Evolutionary conservation across 2,888 invertebrate species (phyloP), one percentile per base, ranked within the genome.

Genomic region (Volucella inanis): DNA sequence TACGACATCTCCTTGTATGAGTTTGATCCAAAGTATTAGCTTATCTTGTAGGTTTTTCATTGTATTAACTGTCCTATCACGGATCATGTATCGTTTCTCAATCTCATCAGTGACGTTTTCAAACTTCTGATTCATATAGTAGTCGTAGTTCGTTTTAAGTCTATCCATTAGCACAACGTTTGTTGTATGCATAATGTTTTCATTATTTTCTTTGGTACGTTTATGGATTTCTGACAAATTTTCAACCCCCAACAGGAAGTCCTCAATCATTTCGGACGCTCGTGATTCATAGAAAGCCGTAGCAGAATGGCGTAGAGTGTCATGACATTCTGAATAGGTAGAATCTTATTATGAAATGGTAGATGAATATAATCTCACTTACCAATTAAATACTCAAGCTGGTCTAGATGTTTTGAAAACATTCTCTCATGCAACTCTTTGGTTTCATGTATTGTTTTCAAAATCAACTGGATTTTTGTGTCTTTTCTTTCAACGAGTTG

Each of bases 311-410:
- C 89, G 38, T 79, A 90, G 79, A 3, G 84, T 88, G 3, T 88
- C 87, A 38, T 88, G 89, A 18, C 76, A 87, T 61, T 87, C 89
- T 89, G 18, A 3, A 11, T 59, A 41, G 1, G 31, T n/a, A 15
- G 47, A 8, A 15, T 8, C 39, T 39, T 18, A 1, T 15, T 11
- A 38, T 43, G 9, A 14, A 1, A 45, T 14, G 8, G 10, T 39
- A 31, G 4, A 39, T 50, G 12, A 2, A 22, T 38, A 45, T 57
- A 61, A 11, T 18, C 11, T 41, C 0, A 14, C 49, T 11, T 68
- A 85, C 91, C 88, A 8, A 78, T 87, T 43, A 92, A 81, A 87
- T 90, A 91, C 43, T 91, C 90, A 59, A 92, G 83, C 22, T 90
- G 62, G 14, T 90, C 87, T 1, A 90, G 10, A 0, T 91, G 89